Base-by-base conservation (phyloP, 2,888 invertebrate species). In the Chrysolina americana region DNA sequence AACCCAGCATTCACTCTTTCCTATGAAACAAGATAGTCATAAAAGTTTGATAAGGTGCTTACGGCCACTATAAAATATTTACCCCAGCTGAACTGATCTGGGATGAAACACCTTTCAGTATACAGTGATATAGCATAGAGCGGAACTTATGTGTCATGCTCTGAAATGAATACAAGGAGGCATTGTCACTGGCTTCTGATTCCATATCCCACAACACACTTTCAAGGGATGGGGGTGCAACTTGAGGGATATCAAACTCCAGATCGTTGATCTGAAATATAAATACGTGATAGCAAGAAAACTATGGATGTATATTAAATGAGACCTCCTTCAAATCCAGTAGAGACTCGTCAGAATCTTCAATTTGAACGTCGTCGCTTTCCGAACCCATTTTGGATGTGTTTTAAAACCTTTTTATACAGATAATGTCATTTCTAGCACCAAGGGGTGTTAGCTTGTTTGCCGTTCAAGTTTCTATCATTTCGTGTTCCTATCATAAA, bases 1-100 rank as follows among this genome's bases (percentile, higher is more conserved):
- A 94, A 90, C 6, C 98, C 98, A 71, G 97, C 95, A 88, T 95
- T 94, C 17, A 97, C 95, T 81, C 96, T 92, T 83, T 98, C 97
- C 95, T 96, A 85, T 70, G 89, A 79, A 15, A 69, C n/a, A 47
- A 65, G n/a, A 9, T 19, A 41, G 13, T 21, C 10, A 23, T 6
- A 2, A 44, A 21, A 23, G 15, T 17, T 17, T 13, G 19, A 17
- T 9, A 47, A 44, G 8, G 15, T 15, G 68, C 19, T 50, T 28
- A 44, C n/a, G 66, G 62, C 47, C 15, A 70, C 44, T 36, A 17
- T 41, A 13, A 50, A 71, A 36, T 36, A 65, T 90, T 89, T 89
- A 96, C 96, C 83, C 93, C 92, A 63, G 98, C 97, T 74, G 97
- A 96, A 77, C 92, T 89, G 23, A 98, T 90, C 88, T 98, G 98